Evolutionary conservation across 2,113 vertebrate genomes (phyloP), one percentile per base, ranked within the genome.

Genomic region (Myotis davidii): DNA sequence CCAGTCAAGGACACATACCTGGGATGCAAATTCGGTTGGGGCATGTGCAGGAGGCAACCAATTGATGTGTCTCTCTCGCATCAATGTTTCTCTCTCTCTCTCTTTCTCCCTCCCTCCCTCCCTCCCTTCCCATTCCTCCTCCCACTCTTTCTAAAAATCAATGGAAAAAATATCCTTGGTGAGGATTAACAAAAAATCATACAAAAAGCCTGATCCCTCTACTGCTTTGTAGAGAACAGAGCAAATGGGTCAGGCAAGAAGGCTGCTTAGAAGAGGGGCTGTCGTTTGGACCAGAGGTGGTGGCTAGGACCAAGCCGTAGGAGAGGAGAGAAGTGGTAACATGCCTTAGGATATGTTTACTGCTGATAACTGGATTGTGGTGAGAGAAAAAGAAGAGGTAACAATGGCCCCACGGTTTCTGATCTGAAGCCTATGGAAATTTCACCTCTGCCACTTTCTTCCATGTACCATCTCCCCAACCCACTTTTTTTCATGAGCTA

Each of bases 371-470:
- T 56, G 37, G 12, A 29, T 45, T 56, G 13, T 77, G 59, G 32
- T 56, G 52, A 61, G 77, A 88, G 34, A 32, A 34, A 34, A 65
- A 91, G 50, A 81, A n/a, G 34, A 29, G 14, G 56, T 52, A 37
- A 34, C 9, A 42, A 10, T 1, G 0, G 70, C 61, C 94, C 85
- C 69, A 74, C 84, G 29, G 50, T 16, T 86, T 93, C 85, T 78
- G 50, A 92, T 93, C 9, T 90, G 76, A 93, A 95, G 65, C 54
- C 3, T 14, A 34, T 52, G 85, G 77, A 88, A 85, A 95, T 74
- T 85, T 73, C 8, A 64, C 72, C 52, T 39, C 42, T 94, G 65
- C 86, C 29, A 20, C 85, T 81, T 92, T 48, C 61, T 91, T 72
- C 72, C 18, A 29, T 25, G 39, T 69, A 27, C 25, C 56, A 27